A percentile compares a stretch with the other conserved stretches of the same genome.
phyloP scores from a whole-genome alignment of 2,888 invertebrate species.

The Macrosiphum euphorbiae region DNA sequence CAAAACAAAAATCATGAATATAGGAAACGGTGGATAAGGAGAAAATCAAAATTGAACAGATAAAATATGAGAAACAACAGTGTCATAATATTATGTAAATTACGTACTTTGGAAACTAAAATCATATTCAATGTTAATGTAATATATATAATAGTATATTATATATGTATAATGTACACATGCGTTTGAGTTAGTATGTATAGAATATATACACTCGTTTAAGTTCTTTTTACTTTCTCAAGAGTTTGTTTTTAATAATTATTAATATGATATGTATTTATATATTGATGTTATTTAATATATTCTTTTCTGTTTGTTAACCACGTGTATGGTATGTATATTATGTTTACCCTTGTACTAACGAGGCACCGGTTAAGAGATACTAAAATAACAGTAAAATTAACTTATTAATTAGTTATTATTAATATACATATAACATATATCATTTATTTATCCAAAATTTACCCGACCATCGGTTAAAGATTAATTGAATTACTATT shows the following conservation, averaged over 20 bases:
- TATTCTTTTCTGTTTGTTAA: conserved; percentile 49
- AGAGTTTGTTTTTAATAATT: conserved; percentile 59
- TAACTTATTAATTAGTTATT: conserved; percentile 56
- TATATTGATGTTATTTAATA: conserved; percentile 42
- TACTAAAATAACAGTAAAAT: conserved; percentile 61
- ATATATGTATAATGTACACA: conserved; percentile 47
- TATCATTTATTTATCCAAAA: conserved; percentile 53
- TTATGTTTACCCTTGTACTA: conserved; percentile 49
- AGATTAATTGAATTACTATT: conserved; percentile 38
- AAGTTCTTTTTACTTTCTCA: conserved; percentile 59
- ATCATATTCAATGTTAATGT: conserved; percentile 37
- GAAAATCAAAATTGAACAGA: conserved; percentile 58
- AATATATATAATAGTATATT: conserved; percentile 32
- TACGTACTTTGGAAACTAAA: conserved; percentile 49
- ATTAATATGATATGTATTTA: conserved; percentile 29
- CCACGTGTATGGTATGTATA: conserved; percentile 19
- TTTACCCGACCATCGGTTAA: conserved; percentile 62
- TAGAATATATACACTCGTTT: conserved; percentile 39
- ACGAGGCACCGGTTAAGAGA: conserved; percentile 64
- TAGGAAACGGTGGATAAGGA: conserved; percentile 50
- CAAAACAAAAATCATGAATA: conserved; percentile 45
- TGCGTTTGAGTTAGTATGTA: conserved; percentile 47
- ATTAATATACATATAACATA: conserved; percentile 42
- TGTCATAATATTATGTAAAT: conserved; percentile 43
- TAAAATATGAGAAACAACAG: conserved; percentile 38